These are phyloP conservation scores for Acanthosepion lycidas DNA, from an alignment of 2,888 invertebrate species.

Conservation along the genomic window DNA sequence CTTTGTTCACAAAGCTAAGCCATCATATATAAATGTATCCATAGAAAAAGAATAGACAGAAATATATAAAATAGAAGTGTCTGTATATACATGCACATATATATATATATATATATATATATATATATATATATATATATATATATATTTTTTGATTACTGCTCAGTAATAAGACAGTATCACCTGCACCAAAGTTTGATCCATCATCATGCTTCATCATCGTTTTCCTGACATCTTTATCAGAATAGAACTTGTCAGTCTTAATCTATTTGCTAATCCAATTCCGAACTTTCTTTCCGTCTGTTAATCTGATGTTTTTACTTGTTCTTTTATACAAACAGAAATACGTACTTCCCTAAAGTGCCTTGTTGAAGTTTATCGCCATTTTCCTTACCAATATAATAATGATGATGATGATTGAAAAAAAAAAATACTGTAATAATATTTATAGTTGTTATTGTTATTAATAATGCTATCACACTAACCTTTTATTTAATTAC, in stretches of 20 bases:
- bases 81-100: not conserved
- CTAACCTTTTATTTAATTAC: slow-evolving; percentile 33
- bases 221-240: slow-evolving; percentile 20
- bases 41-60: no score
- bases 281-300: not conserved
- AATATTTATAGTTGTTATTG: not conserved
- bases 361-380: not conserved
- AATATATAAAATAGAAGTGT: no score
- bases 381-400: not conserved
- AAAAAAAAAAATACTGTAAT: not conserved
- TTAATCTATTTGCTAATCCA: slow-evolving; percentile 33
- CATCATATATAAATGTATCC: no score
- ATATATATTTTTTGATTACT: not conserved
- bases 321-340: slow-evolving; percentile 6
- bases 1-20: no score
- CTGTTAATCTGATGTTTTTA: not conserved
- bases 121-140: not conserved
- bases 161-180: not conserved
- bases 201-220: not conserved
- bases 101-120: not conserved
- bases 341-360: not conserved
- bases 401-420: not conserved
- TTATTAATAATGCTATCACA: not conserved
- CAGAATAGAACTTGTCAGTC: not conserved
- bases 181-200: slow-evolving; percentile 9